A percentile compares a stretch with the other conserved stretches of the same genome.
phyloP scores from a whole-genome alignment of 2,888 invertebrate species.

The Yponomeuta sedellus region DNA sequence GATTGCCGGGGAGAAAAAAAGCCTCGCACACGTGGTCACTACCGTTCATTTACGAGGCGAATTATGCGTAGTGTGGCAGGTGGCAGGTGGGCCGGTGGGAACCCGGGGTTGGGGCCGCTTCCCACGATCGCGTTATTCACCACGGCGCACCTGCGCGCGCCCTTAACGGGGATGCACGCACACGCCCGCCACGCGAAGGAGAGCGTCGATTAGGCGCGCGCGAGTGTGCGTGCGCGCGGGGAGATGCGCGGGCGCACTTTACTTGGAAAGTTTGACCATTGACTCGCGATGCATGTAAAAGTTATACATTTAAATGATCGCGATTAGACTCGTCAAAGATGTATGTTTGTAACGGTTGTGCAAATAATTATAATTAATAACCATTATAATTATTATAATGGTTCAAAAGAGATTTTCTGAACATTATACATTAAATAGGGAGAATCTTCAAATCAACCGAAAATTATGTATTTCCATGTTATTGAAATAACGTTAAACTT shows the following conservation, averaged over 20 bases:
- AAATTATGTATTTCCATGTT: too few relatives aligned
- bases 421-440: too few relatives aligned
- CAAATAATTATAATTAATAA: too few relatives aligned
- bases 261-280: background rate
- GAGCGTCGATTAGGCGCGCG: conserved; percentile 58
- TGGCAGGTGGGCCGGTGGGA: conserved; percentile 54
- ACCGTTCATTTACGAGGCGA: conserved; percentile 75
- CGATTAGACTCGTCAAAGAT: too few relatives aligned
- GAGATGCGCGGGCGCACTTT: background rate
- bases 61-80: conserved; percentile 75
- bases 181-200: conserved; percentile 73
- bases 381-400: too few relatives aligned
- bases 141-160: conserved; percentile 64
- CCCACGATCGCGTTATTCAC: conserved; percentile 72
- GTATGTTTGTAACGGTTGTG: too few relatives aligned
- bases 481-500: too few relatives aligned
- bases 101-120: conserved; percentile 67
- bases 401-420: too few relatives aligned
- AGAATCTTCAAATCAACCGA: too few relatives aligned
- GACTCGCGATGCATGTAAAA: too few relatives aligned
- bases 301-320: too few relatives aligned
- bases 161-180: conserved; percentile 69
- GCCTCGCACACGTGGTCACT: conserved; percentile 71
- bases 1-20: conserved; percentile 47
- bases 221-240: conserved; percentile 31